Percentiles rank a stretch among this genome's conserved stretches.
Conservation (phyloP, 2,797 vertebrate genomes). For the Phrynocephalus forsythii region DNA sequence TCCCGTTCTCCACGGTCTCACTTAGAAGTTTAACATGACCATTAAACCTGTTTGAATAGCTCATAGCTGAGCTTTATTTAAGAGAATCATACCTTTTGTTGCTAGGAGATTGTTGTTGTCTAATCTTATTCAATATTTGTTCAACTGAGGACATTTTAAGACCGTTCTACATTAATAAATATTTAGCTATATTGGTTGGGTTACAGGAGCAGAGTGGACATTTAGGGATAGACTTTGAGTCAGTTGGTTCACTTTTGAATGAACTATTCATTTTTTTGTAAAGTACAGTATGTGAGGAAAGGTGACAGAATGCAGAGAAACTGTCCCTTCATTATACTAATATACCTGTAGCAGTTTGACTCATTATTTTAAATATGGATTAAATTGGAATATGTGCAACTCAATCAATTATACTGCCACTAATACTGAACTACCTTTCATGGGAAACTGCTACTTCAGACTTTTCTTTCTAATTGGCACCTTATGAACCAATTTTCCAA, state of each 20-base stretch:
- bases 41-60: constrained; percentile 3
- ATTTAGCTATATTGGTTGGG: not conserved
- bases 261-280: constrained; percentile 3
- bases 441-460: not conserved
- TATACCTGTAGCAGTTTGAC: constrained; percentile 10
- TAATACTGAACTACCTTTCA: not conserved
- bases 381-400: not conserved
- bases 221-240: not conserved
- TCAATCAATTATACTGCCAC: not conserved
- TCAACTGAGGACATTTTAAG: not conserved
- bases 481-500: not conserved
- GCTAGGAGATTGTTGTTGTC: not conserved
- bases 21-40: constrained; percentile 21
- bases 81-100: constrained; percentile 26
- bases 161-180: not conserved
- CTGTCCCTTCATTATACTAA: not conserved
- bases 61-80: not conserved
- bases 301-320: not conserved
- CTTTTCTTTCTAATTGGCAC: not conserved
- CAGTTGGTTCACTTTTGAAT: constrained; percentile 3
- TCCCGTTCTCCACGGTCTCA: not conserved
- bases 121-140: not conserved
- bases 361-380: not conserved
- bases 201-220: not conserved
- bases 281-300: not conserved